Base-by-base conservation (phyloP, 2,113 vertebrate species). In the Panthera tigris region DNA sequence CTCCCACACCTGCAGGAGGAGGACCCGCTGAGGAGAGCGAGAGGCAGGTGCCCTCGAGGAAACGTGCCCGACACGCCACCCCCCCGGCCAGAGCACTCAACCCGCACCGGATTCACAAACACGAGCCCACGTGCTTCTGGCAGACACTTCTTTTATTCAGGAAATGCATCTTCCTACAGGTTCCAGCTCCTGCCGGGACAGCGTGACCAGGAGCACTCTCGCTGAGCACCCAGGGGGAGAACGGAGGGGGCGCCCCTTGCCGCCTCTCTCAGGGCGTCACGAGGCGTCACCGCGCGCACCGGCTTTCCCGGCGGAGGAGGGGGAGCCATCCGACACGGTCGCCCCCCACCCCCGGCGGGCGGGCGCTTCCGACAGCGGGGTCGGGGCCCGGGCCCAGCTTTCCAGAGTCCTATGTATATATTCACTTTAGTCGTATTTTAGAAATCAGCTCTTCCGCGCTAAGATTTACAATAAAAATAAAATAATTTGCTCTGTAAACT, bases 391-490 rank as follows among this genome's bases (percentile, higher is more conserved):
- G 41, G 92, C 50, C 25, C 7, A 6, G 6, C 21, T 11, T 31
- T 23, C 39, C 3, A 0, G 0, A 36, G 63, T 57, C 61, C 31
- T 6, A 39, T 21, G 1, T 23, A 23, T 11, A 8, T 41, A 69
- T 63, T 71, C 92, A 83, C 95, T 98, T 96, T 76, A 90, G 95
- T 95, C 48, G 74, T 71, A 36, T 48, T 97, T 91, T 92, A 95
- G 91, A 98, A 98, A 94, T 97, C 95, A 55, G 66, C 91, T 97
- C 89, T 98, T 98, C 66, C 95, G 94, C 96, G 41, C 88, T 95
- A 97, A 98, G 89, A 97, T 98, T 97, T 98, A 98, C 97, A 98
- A 98, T 82, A 98, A 99, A 98, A 98, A 98, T 98, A 98, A 98
- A 97, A 68, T 68, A 92, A 95, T 97, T 97, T 98, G 95, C 78